Conservation (phyloP, 1,140 invertebrate genomes). For the Octopus sinensis region DNA sequence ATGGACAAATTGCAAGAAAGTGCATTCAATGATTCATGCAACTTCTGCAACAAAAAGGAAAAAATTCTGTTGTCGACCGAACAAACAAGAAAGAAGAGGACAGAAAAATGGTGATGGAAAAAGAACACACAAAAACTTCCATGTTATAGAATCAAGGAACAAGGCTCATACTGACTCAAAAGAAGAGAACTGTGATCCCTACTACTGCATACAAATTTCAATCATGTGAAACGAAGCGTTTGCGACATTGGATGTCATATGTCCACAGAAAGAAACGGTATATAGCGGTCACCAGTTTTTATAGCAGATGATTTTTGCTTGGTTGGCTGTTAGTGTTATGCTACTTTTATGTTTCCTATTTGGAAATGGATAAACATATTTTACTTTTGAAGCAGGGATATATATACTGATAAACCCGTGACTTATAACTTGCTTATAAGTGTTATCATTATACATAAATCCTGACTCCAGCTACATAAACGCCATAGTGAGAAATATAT, state of each 20-base stretch:
- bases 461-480: too few relatives aligned
- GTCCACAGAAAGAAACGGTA: neutral
- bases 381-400: too few relatives aligned
- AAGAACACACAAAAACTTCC: neutral
- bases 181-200: neutral
- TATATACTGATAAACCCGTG: too few relatives aligned
- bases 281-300: too few relatives aligned
- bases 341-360: too few relatives aligned
- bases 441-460: too few relatives aligned
- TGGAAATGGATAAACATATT: too few relatives aligned
- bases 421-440: too few relatives aligned
- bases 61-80: neutral
- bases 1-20: neutral
- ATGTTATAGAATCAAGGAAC: neutral
- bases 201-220: neutral
- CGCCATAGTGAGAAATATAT: too few relatives aligned
- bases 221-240: neutral
- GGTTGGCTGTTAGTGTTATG: too few relatives aligned
- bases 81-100: neutral
- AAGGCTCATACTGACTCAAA: neutral
- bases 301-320: too few relatives aligned
- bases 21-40: conserved; percentile 21
- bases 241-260: neutral
- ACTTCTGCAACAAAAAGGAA: conserved; percentile 7
- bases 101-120: neutral